Base-by-base conservation (phyloP, 2,113 vertebrate genomes). In the Dipodomys merriami region DNA sequence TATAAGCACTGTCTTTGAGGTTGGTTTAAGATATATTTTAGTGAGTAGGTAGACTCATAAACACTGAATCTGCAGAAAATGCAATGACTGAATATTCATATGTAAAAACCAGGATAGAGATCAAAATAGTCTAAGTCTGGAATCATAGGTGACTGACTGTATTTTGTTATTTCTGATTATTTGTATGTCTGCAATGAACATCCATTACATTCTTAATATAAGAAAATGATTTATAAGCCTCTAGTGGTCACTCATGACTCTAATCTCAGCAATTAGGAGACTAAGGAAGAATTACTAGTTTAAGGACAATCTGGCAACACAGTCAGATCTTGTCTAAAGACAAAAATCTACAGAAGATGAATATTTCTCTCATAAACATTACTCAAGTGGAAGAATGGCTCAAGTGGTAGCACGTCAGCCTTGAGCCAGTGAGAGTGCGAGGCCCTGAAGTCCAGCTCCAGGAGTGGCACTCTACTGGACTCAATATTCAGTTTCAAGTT, bases 101-200 rank as follows among this genome's bases (percentile, higher is more conserved):
- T 25, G 53, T 62, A 29, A 62, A 65, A 64, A 78, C 11, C 20
- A 81, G 25, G 30, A 62, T 13, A 53, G 6, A 83, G 29, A 83
- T 30, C 78, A 68, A 87, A 87, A 87, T 64, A 67, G 30, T 67
- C 15, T 35, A 65, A 33, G 23, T 19, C 30, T 69, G 27, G 10
- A 94, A 81, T 67, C 49, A 86, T 1, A 73, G 25, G 33, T 77
- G 30, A 95, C 19, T 67, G 44, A 95, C 19, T 67, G 44, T 79
- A 79, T 79, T 91, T 89, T 92, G 49, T 83, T 91, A 69, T 80
- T 12, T 12, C 49, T 80, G 11, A 11, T 89, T 86, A 86, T 44
- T 67, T 91, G 30, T 77, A 88, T n/a, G 91, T 67, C 68, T 71
- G 20, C 74, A 92, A 49, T 49, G 49, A 49, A 12, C 10, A 49